Conservation (phyloP, 2,113 vertebrate genomes). For the Scatophagus argus region DNA sequence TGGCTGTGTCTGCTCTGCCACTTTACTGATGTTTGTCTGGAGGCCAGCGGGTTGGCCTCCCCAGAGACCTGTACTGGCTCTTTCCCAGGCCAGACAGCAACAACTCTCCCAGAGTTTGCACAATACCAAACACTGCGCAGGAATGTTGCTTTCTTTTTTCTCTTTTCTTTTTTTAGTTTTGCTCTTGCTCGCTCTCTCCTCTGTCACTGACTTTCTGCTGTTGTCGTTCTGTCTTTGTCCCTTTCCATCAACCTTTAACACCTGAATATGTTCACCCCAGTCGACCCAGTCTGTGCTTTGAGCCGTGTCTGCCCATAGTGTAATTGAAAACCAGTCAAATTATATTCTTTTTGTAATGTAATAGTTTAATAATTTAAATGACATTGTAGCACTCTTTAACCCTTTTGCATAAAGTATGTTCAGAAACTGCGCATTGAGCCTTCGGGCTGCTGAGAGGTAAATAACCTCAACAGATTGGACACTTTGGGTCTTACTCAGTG, state of each 20-base stretch:
- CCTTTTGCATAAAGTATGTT: background rate
- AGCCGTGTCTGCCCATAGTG: background rate
- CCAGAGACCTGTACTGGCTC: slow-evolving; percentile 57
- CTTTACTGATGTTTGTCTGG: slow-evolving; percentile 63
- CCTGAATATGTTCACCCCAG: background rate
- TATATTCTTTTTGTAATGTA: background rate
- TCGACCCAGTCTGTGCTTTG: background rate
- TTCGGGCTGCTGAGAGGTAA: background rate
- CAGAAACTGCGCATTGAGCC: background rate
- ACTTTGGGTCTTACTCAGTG: background rate
- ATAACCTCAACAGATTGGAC: slow-evolving; percentile 3
- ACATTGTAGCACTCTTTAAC: background rate
- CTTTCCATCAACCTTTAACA: slow-evolving; percentile 1
- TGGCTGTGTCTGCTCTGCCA: slow-evolving; percentile 55
- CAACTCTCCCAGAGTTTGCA: slow-evolving; percentile 68
- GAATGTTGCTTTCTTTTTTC: slow-evolving; percentile 66
- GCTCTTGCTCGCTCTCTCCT: slow-evolving; percentile 1
- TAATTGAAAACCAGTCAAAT: background rate
- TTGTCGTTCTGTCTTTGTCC: background rate
- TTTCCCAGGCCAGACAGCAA: slow-evolving; percentile 72
- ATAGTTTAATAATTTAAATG: too few relatives aligned
- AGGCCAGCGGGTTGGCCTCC: slow-evolving; percentile 49
- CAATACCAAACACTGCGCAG: slow-evolving; percentile 59
- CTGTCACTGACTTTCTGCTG: background rate
- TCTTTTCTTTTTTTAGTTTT: background rate